Conservation (phyloP, 2,888 invertebrate species). For the Cabera pusaria region DNA sequence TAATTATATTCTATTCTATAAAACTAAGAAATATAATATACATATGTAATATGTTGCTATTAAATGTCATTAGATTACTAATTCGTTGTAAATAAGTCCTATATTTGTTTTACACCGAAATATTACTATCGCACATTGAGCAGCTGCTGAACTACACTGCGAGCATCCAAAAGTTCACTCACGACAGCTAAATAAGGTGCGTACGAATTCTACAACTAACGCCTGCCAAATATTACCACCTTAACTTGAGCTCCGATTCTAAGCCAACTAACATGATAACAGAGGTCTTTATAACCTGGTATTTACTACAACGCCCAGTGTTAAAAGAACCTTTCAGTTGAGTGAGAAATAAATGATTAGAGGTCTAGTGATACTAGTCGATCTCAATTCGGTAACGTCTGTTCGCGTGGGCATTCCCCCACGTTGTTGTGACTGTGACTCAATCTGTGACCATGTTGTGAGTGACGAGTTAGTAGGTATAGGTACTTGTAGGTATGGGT, state of each 20-base stretch:
- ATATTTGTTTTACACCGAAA: no score
- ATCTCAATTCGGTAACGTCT: slow-evolving; percentile 18
- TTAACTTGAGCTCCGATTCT: slow-evolving; percentile 25
- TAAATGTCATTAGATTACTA: no score
- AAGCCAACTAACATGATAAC: not conserved
- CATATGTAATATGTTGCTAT: no score
- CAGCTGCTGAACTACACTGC: slow-evolving; percentile 40
- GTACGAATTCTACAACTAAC: slow-evolving; percentile 46
- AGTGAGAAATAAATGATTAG: not conserved
- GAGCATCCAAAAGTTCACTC: slow-evolving; percentile 41
- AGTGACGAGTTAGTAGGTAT: slow-evolving; percentile 12
- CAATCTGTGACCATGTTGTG: slow-evolving; percentile 6
- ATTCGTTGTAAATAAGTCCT: no score
- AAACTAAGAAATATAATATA: no score
- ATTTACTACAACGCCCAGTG: not conserved
- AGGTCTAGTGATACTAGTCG: slow-evolving; percentile 32
- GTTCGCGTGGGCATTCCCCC: slow-evolving; percentile 22
- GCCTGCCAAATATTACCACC: slow-evolving; percentile 43
- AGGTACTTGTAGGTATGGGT: slow-evolving; percentile 4
- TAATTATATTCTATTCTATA: no score
- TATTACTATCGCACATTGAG: no score
- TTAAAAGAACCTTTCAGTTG: not conserved
- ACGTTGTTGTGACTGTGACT: slow-evolving; percentile 13
- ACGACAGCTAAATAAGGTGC: slow-evolving; percentile 57
- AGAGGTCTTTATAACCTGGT: slow-evolving; percentile 12